Base-by-base conservation (phyloP, 2,888 invertebrate species). In the Cylloceria caligata region DNA sequence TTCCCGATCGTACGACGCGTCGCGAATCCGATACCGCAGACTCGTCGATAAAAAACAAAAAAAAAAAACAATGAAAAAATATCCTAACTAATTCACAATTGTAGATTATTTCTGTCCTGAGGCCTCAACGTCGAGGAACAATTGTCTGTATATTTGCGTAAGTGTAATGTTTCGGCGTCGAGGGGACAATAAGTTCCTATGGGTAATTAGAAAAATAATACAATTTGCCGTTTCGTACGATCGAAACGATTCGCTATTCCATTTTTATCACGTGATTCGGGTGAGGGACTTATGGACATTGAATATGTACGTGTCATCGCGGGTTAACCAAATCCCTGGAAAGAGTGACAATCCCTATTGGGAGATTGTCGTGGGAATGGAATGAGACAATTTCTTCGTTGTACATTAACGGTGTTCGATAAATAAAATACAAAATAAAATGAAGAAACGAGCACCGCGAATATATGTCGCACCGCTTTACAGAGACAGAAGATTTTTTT, bases 181-280 rank as follows among this genome's bases (percentile, higher is more conserved):
- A 74, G 77, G 75, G 75, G 78, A 83, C 77, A 83, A 72, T 76
- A 52, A 47, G 69, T 83, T 77, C 64, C 80, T 82, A 82, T 64
- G 88, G 87, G 81, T 89, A 89, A 88, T 90, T 91, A 91, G 88
- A 92, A 92, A 92, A 92, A 92, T 92, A 92, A 92, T 91, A 92
- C 89, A 88, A 84, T 86, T 88, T 88, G 30, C 88, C 81, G 85
- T 78, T 87, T 83, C 86, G 73, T 88, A 88, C 83, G 86, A 88
- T 90, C 88, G 89, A 90, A 91, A 91, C 85, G 90, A 91, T 91
- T 91, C 85, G 86, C 91, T 91, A 91, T 89, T 86, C 60, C 84
- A 78, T 81, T 65, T 67, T 57, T 80, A 84, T 81, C 84, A 84
- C 82, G 77, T 83, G 81, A 78, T 84, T 79, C 81, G 65, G 72